Base-by-base conservation (phyloP, 2,888 invertebrate genomes). In the Latrodectus hesperus region DNA sequence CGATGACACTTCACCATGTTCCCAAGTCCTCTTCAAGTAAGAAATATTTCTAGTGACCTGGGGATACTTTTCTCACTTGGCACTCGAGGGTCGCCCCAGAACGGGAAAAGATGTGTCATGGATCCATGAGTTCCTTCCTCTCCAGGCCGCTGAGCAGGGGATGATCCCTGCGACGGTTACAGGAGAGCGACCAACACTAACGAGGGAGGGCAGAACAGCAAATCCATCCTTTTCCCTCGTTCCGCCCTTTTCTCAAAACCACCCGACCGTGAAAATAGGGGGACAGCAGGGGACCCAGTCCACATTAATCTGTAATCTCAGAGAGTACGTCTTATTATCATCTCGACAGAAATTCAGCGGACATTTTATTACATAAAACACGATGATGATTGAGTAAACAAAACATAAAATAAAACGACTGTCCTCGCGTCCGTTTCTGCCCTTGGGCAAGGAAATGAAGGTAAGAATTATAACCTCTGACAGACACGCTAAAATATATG, bases 161-260 rank as follows among this genome's bases (percentile, higher is more conserved):
- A 88, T 88, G 79, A 84, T 88, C 75, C 75, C 71, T 52, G 77
- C 17, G 79, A 38, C 16, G n/a, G 79, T 84, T 79, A 84, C 88
- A 84, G 75, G 82, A 82, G 87, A 87, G 81, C 87, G 53, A 67
- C 82, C 87, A 84, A 84, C 84, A 75, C 71, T 88, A 88, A 84
- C 88, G 88, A 84, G 88, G 49, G 88, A 80, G 84, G 38, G 22
- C 75, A 76, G 75, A 71, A 55, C 70, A 65, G 68, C 76, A 75
- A 72, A 83, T 76, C 73, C 53, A n/a, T 38, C 53, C 14, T 60
- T 65, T 26, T 65, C 60, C 72, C 71, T 9, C 72, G n/a, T 17
- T 55, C 22, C 65, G 26, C 64, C 38, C 71, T 14, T 26, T 12
- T 16, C n/a, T 26, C 49, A 52, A 51, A 53, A 67, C 67, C 82